Percentiles rank a stretch among this genome's conserved stretches.
Conservation (phyloP, 2,888 invertebrate genomes). For the Oscheius sp. region DNA sequence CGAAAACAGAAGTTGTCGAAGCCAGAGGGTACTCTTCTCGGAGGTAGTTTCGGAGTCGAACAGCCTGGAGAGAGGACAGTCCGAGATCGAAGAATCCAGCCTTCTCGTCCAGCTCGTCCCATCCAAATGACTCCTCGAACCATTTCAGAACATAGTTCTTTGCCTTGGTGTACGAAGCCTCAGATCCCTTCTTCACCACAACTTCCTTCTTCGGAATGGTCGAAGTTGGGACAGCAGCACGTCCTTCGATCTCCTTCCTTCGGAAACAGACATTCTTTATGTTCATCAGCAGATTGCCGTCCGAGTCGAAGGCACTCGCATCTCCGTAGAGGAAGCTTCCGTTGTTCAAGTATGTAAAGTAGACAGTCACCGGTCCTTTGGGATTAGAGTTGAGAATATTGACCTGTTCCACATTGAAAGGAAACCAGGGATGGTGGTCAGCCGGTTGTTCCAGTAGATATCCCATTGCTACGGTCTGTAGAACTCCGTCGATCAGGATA, state of each 20-base stretch:
- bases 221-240: conserved; percentile 6
- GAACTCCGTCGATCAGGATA: conserved; percentile 52
- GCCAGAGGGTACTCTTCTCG: conserved; percentile 48
- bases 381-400: conserved; percentile 12
- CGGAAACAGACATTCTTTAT: conserved; percentile 31
- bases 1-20: conserved; percentile 51
- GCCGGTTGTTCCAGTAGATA: conserved; percentile 44
- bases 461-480: conserved; percentile 50
- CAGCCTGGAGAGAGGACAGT: conserved; percentile 51
- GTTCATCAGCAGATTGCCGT: conserved; percentile 31
- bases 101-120: conserved; percentile 54
- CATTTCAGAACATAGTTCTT: conserved; percentile 40
- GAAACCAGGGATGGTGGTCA: conserved; percentile 48
- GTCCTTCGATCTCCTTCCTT: conserved; percentile 30
- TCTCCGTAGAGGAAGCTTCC: conserved; percentile 46
- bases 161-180: conserved; percentile 13
- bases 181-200: conserved; percentile 5
- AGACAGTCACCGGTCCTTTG: conserved; percentile 32
- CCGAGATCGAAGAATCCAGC: conserved; percentile 59
- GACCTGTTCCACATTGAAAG: conserved; percentile 51
- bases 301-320: conserved; percentile 47
- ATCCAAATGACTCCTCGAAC: conserved; percentile 51
- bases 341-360: conserved; percentile 39
- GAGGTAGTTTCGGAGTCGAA: conserved; percentile 49
- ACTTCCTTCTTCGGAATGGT: neutral